Evolutionary conservation across 37 sponge, comb jelly and placozoan species (phyloP).

Genomic region (Ephydatia muelleri): DNA sequence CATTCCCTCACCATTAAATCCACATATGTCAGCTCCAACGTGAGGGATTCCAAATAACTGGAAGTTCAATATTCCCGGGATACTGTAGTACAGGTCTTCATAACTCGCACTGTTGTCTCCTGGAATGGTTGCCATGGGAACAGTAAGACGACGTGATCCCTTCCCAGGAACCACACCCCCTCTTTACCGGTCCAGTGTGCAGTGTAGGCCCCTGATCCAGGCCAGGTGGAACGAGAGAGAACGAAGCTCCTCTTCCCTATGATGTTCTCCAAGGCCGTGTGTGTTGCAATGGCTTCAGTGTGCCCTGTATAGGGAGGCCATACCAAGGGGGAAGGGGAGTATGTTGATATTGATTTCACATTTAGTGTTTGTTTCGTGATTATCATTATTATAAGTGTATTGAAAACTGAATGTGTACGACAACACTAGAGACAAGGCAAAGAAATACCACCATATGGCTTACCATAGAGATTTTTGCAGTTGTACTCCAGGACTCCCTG

Average conservation of each 20-base stretch:
- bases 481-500: too few relatives aligned
- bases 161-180: too few relatives aligned
- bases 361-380: too few relatives aligned
- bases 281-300: conserved; percentile 81
- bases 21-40: conserved; percentile 91
- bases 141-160: too few relatives aligned
- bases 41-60: too few relatives aligned
- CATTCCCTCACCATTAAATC: conserved; percentile 79
- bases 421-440: too few relatives aligned
- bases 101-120: conserved; percentile 85
- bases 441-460: background rate
- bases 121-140: too few relatives aligned
- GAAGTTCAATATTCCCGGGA: conserved; percentile 84
- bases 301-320: too few relatives aligned
- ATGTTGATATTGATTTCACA: background rate
- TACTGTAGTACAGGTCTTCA: conserved; percentile 80
- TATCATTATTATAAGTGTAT: too few relatives aligned
- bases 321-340: too few relatives aligned
- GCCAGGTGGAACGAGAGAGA: conserved; percentile 81
- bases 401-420: background rate
- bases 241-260: conserved; percentile 68
- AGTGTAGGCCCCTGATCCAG: conserved; percentile 79
- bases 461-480: conserved; percentile 83
- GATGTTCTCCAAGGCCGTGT: conserved; percentile 48
- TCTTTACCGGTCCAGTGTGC: conserved; percentile 88